Base-by-base conservation (phyloP, 2,888 invertebrate species). In the Prosapia bicincta region DNA sequence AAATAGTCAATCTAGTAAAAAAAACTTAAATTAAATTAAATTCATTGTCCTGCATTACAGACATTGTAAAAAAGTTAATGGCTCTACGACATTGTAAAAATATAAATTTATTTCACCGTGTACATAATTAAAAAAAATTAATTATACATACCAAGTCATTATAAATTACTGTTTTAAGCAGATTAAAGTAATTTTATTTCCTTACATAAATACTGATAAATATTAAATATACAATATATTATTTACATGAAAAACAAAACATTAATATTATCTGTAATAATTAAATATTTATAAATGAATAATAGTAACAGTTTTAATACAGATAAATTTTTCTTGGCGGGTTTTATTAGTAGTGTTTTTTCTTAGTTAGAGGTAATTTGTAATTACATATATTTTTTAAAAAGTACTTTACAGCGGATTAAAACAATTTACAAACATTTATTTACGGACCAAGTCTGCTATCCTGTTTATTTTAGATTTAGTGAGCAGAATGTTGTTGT, bases 401-500 rank as follows among this genome's bases (percentile, higher is more conserved):
- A 9, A 30, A 30, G 13, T 54, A 54, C 20, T 54, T 20, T 54
- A 54, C 54, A 54, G 13, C 2, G 54, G 7, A 54, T 10, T 20
- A 5, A 54, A 20, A 54, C 3, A 20, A 54, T 54, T 54, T 54
- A 54, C 54, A 54, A 38, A 3, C 5, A 54, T 54, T 54, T 43
- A 74, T 26, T 74, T 74, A 0, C 74, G 74, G 15, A 71, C 70
- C 26, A 69, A 10, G 10, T 30, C 67, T 66, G 71, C 79, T 77
- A 79, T 78, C 76, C 80, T 80, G 26, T 78, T 80, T 67, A 78
- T 75, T 68, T 77, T 78, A 23, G 79, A 78, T 66, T 79, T 79
- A 7, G 79, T 74, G 0, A 54, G 43, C 13, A 66, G 74, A 10
- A 73, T 66, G 20, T 80, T 84, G 83, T 77, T 80, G 77, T 79